phyloP scores from a whole-genome alignment of 35 echinoderm and acorn worm species.

The Strongylocentrotus purpuratus region DNA sequence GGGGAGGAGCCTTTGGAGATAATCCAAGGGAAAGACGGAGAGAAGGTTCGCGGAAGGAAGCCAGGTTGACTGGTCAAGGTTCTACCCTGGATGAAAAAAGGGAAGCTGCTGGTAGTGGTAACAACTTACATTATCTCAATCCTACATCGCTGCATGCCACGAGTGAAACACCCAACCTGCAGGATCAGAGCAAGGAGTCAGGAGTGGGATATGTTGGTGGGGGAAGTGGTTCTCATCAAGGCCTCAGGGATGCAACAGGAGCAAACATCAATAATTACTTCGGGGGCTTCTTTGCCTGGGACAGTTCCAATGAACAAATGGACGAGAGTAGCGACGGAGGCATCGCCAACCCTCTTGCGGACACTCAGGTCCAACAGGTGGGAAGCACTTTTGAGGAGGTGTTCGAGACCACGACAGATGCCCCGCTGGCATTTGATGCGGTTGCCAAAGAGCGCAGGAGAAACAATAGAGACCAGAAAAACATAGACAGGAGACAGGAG shows the following conservation, averaged over 20 bases:
- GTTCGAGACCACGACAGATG: not conserved
- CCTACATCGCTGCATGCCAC: not conserved
- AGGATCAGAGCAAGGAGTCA: not conserved
- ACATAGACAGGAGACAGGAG: not conserved
- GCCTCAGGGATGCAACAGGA: not conserved
- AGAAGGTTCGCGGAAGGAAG: not conserved
- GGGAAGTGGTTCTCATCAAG: not conserved
- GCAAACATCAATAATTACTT: conserved; percentile 11
- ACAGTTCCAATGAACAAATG: not conserved
- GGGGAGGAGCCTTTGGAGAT: not conserved
- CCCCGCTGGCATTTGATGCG: not conserved
- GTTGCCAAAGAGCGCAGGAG: not conserved
- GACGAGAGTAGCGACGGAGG: not conserved
- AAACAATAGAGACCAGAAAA: not conserved
- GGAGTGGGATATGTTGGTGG: not conserved
- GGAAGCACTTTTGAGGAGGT: not conserved
- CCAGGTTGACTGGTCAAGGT: not conserved
- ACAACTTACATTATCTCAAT: not conserved
- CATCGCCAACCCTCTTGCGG: not conserved
- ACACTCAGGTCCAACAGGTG: not conserved
- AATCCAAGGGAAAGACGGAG: not conserved
- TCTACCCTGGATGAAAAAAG: not conserved
- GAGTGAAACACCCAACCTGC: not conserved
- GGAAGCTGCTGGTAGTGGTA: not conserved
- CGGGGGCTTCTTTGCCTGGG: not conserved